Percentiles rank a stretch among this genome's conserved stretches.
Conservation (phyloP, 2,888 invertebrate species). For the Cordylochernes scorpioides region DNA sequence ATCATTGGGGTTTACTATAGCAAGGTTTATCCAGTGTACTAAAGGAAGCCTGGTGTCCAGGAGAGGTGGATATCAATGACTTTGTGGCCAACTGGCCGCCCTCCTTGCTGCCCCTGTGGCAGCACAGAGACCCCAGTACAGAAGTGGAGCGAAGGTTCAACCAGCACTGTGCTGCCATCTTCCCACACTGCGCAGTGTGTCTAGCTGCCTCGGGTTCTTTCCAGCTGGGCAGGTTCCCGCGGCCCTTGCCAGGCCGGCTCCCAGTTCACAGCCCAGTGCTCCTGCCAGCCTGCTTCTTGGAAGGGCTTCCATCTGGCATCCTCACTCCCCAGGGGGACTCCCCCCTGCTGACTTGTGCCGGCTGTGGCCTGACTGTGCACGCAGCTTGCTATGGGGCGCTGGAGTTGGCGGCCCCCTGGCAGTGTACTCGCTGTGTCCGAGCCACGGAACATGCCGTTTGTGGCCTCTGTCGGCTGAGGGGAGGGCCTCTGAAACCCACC, state of each 20-base stretch:
- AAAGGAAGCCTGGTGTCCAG: no score
- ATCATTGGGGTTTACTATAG: no score
- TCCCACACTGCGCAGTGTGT: conserved; percentile 34
- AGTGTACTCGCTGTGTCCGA: conserved; percentile 12
- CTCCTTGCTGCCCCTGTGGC: conserved; percentile 23
- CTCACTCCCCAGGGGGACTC: conserved; percentile 17
- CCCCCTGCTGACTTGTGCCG: conserved; percentile 27
- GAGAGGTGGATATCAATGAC: no score
- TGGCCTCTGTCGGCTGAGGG: conserved; percentile 29
- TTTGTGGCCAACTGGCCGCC: conserved; percentile 18
- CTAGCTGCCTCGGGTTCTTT: conserved; percentile 24
- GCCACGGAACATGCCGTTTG: conserved; percentile 20
- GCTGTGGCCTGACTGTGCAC: conserved; percentile 32
- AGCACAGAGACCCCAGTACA: conserved; percentile 22
- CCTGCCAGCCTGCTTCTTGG: conserved; percentile 9
- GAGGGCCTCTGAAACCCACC: conserved; percentile 25
- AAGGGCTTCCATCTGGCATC: conserved; percentile 4
- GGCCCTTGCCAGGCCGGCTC: no score
- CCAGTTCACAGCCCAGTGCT: no score
- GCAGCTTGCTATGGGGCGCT: conserved; percentile 18
- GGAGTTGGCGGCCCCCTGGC: conserved; percentile 9
- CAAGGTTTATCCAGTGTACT: no score
- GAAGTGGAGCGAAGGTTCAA: conserved; percentile 28
- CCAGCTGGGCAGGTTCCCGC: conserved; percentile 3
- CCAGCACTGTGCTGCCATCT: conserved; percentile 24